Evolutionary conservation across 1,140 invertebrate species (phyloP), one percentile per base, ranked within the genome.

Genomic region (Heliothis subflexa): DNA sequence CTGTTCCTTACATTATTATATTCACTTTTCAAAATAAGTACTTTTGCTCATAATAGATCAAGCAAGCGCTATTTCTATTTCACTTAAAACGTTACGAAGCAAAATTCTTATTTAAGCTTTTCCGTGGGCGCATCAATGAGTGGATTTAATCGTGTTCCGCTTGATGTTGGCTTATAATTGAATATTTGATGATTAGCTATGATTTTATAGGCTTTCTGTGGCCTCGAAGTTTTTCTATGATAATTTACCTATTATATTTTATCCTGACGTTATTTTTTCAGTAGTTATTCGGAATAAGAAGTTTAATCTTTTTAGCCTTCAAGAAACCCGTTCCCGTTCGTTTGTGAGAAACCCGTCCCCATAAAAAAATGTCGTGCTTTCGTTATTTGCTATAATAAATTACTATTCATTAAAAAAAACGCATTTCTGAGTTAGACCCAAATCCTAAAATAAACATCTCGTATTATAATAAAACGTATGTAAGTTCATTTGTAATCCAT

Each of bases 401-500:
- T 4, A 3, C n/a, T 54, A 10, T 16, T n/a, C 7, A n/a, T n/a
- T 54, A 18, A 18, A 18, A 16, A 9, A 9, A 0, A 9, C 9
- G 7, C 9, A 7, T 40, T 40, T 5, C 33, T 9, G 0, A 40
- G 33, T 9, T n/a, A n/a, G n/a, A 3, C 33, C 3, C 33, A 40
- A 40, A 40, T 40, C 33, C 33, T 9, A 40, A 40, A 40, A 40
- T 55, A 16, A 18, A 18, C 9, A 16, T 16, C n/a, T 9, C 2
- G n/a, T 16, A 7, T 16, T 7, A 16, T 16, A 16, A 55, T 16
- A 18, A 59, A 47, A 66, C n/a, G 18, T 14, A 9, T 28, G 18
- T 14, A 25, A 10, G 16, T 25, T 45, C 47, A 71, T 71, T 71
- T 18, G 68, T 55, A 71, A 71, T 71, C 50, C 33, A 70, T 28